These are phyloP conservation scores for Scalopus aquaticus DNA, from an alignment of 2,113 vertebrate genomes.

Conservation along the genomic window DNA sequence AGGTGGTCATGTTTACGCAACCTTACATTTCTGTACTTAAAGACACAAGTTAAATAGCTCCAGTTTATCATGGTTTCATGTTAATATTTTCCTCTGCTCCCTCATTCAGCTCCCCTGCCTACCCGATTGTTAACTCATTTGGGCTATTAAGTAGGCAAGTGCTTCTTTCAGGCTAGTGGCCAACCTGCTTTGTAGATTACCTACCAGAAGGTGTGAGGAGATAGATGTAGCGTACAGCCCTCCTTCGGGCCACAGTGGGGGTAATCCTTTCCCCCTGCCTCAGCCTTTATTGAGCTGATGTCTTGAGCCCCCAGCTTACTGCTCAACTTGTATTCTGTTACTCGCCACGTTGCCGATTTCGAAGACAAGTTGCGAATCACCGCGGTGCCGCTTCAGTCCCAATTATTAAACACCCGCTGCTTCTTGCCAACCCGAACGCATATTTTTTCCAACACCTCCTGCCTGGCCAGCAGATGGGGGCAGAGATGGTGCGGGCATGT, in stretches of 20 bases:
- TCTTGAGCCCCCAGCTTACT: constrained; percentile 54
- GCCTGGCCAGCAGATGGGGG: constrained; percentile 22
- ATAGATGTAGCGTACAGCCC: constrained; percentile 56
- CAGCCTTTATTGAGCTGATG: constrained; percentile 12
- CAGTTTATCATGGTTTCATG: constrained; percentile 78
- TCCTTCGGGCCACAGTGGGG: constrained; percentile 52
- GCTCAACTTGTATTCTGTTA: constrained; percentile 53
- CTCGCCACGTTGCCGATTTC: constrained; percentile 47
- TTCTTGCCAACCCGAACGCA: background rate
- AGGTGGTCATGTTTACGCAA: constrained; percentile 81
- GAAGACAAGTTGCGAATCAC: constrained; percentile 49
- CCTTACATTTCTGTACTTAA: constrained; percentile 77
- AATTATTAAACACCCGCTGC: constrained; percentile 72
- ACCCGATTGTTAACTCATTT: constrained; percentile 70
- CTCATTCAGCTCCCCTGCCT: constrained; percentile 55
- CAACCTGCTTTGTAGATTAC: constrained; percentile 63
- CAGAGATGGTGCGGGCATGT: background rate
- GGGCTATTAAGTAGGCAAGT: constrained; percentile 46
- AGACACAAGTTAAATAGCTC: constrained; percentile 73
- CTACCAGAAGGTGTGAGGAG: constrained; percentile 64
- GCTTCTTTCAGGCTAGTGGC: constrained; percentile 54
- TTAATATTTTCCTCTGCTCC: constrained; percentile 48
- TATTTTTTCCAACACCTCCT: constrained; percentile 31
- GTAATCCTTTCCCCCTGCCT: constrained; percentile 74
- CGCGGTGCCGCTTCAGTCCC: constrained; percentile 31